Evolutionary conservation across 2,113 vertebrate genomes (phyloP), one percentile per base, ranked within the genome.

Genomic region (Eurypyga helias): DNA sequence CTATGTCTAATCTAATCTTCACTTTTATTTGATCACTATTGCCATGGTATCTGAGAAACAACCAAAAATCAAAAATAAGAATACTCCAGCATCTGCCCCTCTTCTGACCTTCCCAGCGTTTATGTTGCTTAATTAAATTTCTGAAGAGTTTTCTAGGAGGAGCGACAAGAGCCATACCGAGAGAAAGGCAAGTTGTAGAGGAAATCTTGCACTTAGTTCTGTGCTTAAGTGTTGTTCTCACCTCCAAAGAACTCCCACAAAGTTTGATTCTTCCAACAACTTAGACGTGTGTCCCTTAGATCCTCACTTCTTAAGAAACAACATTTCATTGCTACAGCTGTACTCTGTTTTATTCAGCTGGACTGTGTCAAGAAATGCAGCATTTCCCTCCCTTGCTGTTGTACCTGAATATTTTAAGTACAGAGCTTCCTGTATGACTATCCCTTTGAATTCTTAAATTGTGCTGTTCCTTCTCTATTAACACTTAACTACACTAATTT

Each of bases 101-200:
- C 13, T 88, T 55, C 55, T 89, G 80, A 83, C 51, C 45, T 92
- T 89, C 48, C 31, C 29, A 49, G 21, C 19, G 2, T 73, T 93
- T 90, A 34, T 83, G 41, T 75, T 89, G 7, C 60, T 83, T 87
- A 92, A 92, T 90, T 92, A 86, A 88, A 92, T 93, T 92, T 73
- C 71, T 75, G 62, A 65, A 80, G 67, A 65, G 60, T 81, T 94
- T 94, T 94, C 61, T 90, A 67, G 38, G 33, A 88, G 64, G 67
- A 93, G 41, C 70, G 75, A 88, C 60, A 93, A 80, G 70, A 93
- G 8, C 71, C 33, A 7, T 57, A 76, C 14, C 29, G 38, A 83
- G 45, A 84, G 71, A 93, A 89, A 90, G 24, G n/a, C 69, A 91
- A 84, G 23, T 36, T 72, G 29, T 54, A 36, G 67, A 60, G 51